Evolutionary conservation across 2,888 invertebrate species (phyloP).

Genomic region (Chymomyza amoena): DNA sequence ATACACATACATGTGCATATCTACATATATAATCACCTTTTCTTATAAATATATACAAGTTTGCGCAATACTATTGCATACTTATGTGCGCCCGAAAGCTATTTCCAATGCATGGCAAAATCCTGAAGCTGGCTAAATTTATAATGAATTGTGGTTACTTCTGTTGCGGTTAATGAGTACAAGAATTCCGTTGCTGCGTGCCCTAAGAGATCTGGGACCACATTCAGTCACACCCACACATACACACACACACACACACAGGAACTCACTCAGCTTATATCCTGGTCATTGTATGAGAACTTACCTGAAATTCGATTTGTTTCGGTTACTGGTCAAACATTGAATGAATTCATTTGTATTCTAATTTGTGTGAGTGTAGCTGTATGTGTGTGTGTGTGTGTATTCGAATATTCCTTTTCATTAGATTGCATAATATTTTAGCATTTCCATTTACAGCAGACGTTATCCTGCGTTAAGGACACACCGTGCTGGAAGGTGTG

Average conservation of each 20-base stretch:
- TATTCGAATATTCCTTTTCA: constrained; percentile 47
- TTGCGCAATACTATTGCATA: not conserved
- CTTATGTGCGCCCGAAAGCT: not conserved
- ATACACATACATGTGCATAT: constrained; percentile 12
- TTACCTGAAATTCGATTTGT: not conserved
- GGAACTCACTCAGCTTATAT: not conserved
- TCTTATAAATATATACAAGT: not conserved
- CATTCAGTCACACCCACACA: not conserved
- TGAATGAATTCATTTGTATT: not conserved
- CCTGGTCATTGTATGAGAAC: not conserved
- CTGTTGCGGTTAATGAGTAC: constrained; percentile 7
- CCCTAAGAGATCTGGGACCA: not conserved
- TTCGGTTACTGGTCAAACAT: not conserved
- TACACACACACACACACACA: not conserved
- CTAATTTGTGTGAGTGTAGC: not conserved
- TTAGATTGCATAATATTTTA: constrained; percentile 50
- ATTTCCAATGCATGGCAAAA: not conserved
- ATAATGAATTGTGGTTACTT: constrained; percentile 57
- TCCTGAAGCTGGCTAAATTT: constrained; percentile 49
- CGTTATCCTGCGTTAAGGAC: not conserved
- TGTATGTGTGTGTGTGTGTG: not conserved
- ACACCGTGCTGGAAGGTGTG: not conserved
- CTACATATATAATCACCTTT: constrained; percentile 9
- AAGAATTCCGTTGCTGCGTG: not conserved
- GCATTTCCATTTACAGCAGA: not conserved